phyloP scores from a whole-genome alignment of 2,888 invertebrate species.

The Hyposoter dolosus region DNA sequence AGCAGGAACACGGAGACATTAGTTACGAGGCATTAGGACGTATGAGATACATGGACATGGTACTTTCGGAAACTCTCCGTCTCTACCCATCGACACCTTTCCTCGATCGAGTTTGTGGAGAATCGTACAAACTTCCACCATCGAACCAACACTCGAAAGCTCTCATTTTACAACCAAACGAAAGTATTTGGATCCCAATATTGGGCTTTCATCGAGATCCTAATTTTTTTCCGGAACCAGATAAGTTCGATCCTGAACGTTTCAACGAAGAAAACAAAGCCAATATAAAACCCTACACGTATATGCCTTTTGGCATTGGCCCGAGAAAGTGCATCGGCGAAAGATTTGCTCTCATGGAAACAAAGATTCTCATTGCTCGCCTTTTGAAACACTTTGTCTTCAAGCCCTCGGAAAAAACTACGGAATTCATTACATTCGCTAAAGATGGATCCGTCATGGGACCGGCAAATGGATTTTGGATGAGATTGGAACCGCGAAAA shows the following conservation, averaged over 20 bases:
- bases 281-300: slow-evolving; percentile 72
- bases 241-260: slow-evolving; percentile 71
- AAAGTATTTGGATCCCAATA: slow-evolving; percentile 67
- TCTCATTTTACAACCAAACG: slow-evolving; percentile 50
- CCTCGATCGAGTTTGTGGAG: slow-evolving; percentile 85
- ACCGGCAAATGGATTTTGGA: slow-evolving; percentile 65
- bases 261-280: slow-evolving; percentile 65
- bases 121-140: slow-evolving; percentile 84
- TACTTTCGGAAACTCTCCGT: slow-evolving; percentile 85
- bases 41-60: slow-evolving; percentile 75
- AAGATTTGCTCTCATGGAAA: slow-evolving; percentile 67
- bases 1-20: slow-evolving; percentile 52
- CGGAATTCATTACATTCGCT: slow-evolving; percentile 78
- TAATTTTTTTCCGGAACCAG: slow-evolving; percentile 70
- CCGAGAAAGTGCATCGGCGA: slow-evolving; percentile 72
- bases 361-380: slow-evolving; percentile 64
- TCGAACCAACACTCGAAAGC: slow-evolving; percentile 39
- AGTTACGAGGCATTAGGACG: slow-evolving; percentile 69
- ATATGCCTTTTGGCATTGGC: slow-evolving; percentile 76
- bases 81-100: slow-evolving; percentile 85
- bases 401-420: slow-evolving; percentile 81
- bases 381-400: slow-evolving; percentile 61
- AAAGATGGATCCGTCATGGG: slow-evolving; percentile 48
- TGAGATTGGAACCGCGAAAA: slow-evolving; percentile 56
- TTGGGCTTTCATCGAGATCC: slow-evolving; percentile 75